Base-by-base conservation (phyloP, 2,888 invertebrate species). In the Limenitis camilla region DNA sequence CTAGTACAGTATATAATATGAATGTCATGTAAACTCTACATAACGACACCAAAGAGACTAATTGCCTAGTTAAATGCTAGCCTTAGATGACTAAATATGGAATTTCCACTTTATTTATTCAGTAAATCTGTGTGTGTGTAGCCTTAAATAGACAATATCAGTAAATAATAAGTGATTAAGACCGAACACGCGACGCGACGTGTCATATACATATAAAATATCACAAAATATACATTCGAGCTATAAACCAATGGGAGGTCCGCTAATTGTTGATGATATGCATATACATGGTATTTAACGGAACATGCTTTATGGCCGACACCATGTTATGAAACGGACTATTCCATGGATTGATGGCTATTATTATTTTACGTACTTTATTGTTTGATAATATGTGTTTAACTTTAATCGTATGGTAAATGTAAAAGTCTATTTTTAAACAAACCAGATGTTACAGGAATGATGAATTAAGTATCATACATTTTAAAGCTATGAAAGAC, bases 211-310 rank as follows among this genome's bases (percentile, higher is more conserved):
- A 80, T 77, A 76, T 68, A 68, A 75, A 73, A 73, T 63, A 64
- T 67, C 60, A 69, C 72, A 68, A 74, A 77, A 73, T 69, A 67
- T 64, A 67, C 64, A 69, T 69, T 66, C 62, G 56, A 65, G 54
- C 63, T 60, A 66, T 74, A 71, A 75, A 66, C 60, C 78, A 47
- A 70, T 73, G 76, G 81, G 81, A 69, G 82, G 82, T 76, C 80
- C 65, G 67, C 78, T 81, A 82, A 83, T 82, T 81, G 72, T 74
- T 74, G 79, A 77, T 76, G 64, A 71, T 78, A 81, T 81, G 79
- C 79, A 78, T 76, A 80, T 74, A 72, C 71, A 64, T 60, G 63
- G 61, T 67, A 68, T 66, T 73, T 74, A 71, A 66, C 65, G 65
- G 69, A 62, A 59, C 52, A 62, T 67, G 64, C 62, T 61, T 68